Percentiles rank a stretch among this genome's conserved stretches.
These are phyloP conservation scores for Labia minor DNA, from an alignment of 2,888 invertebrate genomes.

Conservation along the genomic window DNA sequence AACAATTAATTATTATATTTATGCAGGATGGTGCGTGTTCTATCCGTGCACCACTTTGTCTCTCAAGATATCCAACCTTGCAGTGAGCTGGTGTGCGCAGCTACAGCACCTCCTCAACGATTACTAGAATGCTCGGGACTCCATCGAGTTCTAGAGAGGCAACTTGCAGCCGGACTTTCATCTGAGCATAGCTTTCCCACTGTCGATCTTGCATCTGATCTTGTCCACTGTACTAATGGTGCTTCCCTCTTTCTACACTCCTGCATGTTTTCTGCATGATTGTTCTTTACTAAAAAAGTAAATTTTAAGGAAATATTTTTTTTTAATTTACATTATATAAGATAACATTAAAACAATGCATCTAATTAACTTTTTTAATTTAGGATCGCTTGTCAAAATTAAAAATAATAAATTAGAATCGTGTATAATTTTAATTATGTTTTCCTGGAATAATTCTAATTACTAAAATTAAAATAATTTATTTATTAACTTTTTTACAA, in stretches of 20 bases:
- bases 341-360: conserved; percentile 29
- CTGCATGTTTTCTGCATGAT: not conserved
- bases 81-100: conserved; percentile 54
- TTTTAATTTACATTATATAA: conserved; percentile 23
- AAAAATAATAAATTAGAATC: too few relatives aligned
- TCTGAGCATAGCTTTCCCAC: conserved; percentile 56
- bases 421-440: too few relatives aligned
- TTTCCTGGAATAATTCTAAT: too few relatives aligned
- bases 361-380: too few relatives aligned
- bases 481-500: too few relatives aligned
- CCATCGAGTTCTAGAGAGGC: conserved; percentile 49
- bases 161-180: conserved; percentile 38
- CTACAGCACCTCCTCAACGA: conserved; percentile 46
- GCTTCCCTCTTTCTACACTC: not conserved
- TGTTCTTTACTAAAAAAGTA: not conserved
- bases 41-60: conserved; percentile 54
- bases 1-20: too few relatives aligned
- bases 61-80: conserved; percentile 53
- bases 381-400: too few relatives aligned
- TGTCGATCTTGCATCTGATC: conserved; percentile 56
- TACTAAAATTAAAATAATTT: too few relatives aligned
- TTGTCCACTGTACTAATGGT: conserved; percentile 57
- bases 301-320: conserved; percentile 17
- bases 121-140: conserved; percentile 50
- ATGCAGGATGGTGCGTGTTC: too few relatives aligned